These are phyloP conservation scores for Embiotoca jacksoni DNA, from an alignment of 2,113 vertebrate genomes.

Conservation along the genomic window DNA sequence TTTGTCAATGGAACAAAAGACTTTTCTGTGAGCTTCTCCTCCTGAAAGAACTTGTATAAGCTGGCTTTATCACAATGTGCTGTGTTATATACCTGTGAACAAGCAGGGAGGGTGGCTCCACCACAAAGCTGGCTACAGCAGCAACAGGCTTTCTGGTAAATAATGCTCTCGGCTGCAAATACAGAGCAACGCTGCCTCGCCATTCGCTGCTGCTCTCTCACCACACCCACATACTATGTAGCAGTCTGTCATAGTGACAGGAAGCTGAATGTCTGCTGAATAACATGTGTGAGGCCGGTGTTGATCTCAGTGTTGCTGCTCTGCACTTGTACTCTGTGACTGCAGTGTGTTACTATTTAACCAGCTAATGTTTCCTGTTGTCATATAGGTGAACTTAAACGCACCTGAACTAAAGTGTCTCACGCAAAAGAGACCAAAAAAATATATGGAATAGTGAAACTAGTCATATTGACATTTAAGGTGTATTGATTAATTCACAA, in stretches of 20 bases:
- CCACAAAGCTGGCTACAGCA: not conserved
- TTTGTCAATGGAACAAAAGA: conserved; percentile 30
- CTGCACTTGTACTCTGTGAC: too few relatives aligned
- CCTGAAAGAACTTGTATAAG: conserved; percentile 8
- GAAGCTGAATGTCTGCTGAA: too few relatives aligned
- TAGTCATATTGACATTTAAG: too few relatives aligned
- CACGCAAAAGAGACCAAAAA: too few relatives aligned
- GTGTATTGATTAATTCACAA: too few relatives aligned
- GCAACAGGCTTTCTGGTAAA: not conserved
- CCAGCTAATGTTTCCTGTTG: too few relatives aligned
- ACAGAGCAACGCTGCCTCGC: not conserved
- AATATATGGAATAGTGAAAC: too few relatives aligned
- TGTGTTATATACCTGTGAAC: not conserved
- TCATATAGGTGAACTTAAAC: too few relatives aligned
- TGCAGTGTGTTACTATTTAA: too few relatives aligned
- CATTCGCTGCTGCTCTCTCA: not conserved
- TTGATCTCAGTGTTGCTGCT: too few relatives aligned
- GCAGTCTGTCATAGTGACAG: not conserved
- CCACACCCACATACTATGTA: not conserved
- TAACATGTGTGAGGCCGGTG: too few relatives aligned
- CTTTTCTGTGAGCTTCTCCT: not conserved
- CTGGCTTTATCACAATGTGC: conserved; percentile 1
- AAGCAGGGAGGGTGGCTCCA: not conserved
- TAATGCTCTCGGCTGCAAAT: not conserved
- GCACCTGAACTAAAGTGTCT: too few relatives aligned